These are phyloP conservation scores for Lithophane ornitopus DNA, from an alignment of 2,888 invertebrate species.

Conservation along the genomic window DNA sequence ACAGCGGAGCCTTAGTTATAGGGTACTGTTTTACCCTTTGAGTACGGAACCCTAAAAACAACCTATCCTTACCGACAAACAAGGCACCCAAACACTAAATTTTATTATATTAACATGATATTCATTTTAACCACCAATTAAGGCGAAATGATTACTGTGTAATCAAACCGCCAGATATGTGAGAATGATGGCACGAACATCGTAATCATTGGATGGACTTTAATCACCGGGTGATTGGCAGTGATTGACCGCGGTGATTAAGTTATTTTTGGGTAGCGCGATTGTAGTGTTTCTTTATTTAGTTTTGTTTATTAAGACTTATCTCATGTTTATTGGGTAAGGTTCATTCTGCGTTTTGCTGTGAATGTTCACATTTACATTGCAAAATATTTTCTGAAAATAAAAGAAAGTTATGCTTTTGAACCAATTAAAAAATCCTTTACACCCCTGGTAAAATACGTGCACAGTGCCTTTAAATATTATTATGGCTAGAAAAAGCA, in stretches of 20 bases:
- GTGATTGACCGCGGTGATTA: conserved; percentile 57
- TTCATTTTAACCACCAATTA: conserved; percentile 69
- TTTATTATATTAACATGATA: conserved; percentile 53
- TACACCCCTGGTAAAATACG: neutral
- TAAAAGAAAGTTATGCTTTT: neutral
- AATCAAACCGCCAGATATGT: conserved; percentile 65
- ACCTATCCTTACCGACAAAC: conserved; percentile 25
- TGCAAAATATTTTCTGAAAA: neutral
- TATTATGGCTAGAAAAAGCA: neutral
- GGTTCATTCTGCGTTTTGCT: neutral
- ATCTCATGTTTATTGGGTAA: neutral
- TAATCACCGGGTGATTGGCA: conserved; percentile 54
- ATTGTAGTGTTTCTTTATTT: conserved; percentile 26
- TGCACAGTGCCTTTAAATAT: neutral
- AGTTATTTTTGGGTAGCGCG: conserved; percentile 49
- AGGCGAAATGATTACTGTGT: conserved; percentile 56
- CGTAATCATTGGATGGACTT: conserved; percentile 54
- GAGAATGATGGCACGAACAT: conserved; percentile 65
- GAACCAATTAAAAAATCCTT: neutral
- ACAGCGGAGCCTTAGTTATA: too few species aligned
- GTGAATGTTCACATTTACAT: neutral
- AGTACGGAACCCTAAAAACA: too few species aligned
- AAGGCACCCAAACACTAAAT: conserved; percentile 30
- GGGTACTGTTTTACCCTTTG: too few species aligned
- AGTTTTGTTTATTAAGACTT: conserved; percentile 1